Conservation (phyloP, 2,888 invertebrate genomes). For the Acrobasis suavella region DNA sequence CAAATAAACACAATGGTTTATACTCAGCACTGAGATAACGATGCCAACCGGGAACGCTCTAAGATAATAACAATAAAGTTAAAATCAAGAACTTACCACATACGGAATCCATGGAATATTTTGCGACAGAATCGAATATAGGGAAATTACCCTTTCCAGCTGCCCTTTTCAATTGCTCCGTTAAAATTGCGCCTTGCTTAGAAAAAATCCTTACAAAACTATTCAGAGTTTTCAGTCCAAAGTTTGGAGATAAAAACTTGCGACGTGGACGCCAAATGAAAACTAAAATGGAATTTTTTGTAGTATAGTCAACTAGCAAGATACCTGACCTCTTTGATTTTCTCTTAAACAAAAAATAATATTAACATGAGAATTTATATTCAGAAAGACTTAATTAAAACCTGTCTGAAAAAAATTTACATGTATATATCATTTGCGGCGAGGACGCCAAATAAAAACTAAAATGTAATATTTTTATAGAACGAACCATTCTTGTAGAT, state of each 20-base stretch:
- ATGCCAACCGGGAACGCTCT: too few relatives aligned
- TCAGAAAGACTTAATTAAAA: too few relatives aligned
- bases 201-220: conserved; percentile 35
- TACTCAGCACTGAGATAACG: too few relatives aligned
- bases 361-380: too few relatives aligned
- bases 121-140: conserved; percentile 35
- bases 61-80: too few relatives aligned
- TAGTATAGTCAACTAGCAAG: too few relatives aligned
- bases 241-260: conserved; percentile 37
- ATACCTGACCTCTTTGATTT: too few relatives aligned
- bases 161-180: background rate
- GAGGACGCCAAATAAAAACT: conserved; percentile 38
- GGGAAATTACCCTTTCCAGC: conserved; percentile 31
- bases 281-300: conserved; percentile 5
- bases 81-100: conserved; percentile 32
- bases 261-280: conserved; percentile 42
- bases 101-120: conserved; percentile 38
- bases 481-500: background rate
- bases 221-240: conserved; percentile 35
- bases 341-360: too few relatives aligned
- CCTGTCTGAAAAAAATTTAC: too few relatives aligned
- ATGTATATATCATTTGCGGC: too few relatives aligned
- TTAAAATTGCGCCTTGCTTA: conserved; percentile 26
- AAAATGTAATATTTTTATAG: background rate
- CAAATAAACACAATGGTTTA: too few relatives aligned